Conservation (phyloP, 2,888 invertebrate genomes). For the Bellardia pandia region DNA sequence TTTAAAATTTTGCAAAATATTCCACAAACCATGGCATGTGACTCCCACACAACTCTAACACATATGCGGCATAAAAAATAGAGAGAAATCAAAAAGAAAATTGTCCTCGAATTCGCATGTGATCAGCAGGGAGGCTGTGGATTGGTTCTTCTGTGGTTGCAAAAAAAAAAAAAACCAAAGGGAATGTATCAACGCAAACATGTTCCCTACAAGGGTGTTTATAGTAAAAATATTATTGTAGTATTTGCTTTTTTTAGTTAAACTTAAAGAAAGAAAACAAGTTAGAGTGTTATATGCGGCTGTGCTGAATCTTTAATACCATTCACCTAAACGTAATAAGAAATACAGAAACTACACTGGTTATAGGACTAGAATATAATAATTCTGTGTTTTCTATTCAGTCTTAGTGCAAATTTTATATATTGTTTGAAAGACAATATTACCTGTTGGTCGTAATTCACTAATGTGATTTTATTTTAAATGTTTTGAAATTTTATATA, state of each 20-base stretch:
- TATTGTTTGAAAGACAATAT: too few relatives aligned
- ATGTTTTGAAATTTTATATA: too few relatives aligned
- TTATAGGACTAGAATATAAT: too few relatives aligned
- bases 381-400: too few relatives aligned
- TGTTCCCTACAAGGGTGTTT: constrained; percentile 28
- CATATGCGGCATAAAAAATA: constrained; percentile 53
- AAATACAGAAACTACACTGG: too few relatives aligned
- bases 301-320: too few relatives aligned
- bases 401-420: too few relatives aligned
- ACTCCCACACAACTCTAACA: constrained; percentile 66
- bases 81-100: constrained; percentile 48
- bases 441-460: too few relatives aligned
- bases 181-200: constrained; percentile 22
- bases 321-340: too few relatives aligned
- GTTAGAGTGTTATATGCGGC: too few relatives aligned
- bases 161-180: not conserved
- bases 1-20: not conserved
- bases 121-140: constrained; percentile 20
- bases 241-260: constrained; percentile 54
- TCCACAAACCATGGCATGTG: constrained; percentile 44
- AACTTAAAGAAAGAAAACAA: not conserved
- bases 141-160: constrained; percentile 12
- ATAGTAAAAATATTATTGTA: constrained; percentile 61
- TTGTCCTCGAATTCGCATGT: constrained; percentile 35
- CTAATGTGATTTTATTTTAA: too few relatives aligned